phyloP scores from a whole-genome alignment of 2,797 vertebrate genomes.

The Brachyalestes nurse region DNA sequence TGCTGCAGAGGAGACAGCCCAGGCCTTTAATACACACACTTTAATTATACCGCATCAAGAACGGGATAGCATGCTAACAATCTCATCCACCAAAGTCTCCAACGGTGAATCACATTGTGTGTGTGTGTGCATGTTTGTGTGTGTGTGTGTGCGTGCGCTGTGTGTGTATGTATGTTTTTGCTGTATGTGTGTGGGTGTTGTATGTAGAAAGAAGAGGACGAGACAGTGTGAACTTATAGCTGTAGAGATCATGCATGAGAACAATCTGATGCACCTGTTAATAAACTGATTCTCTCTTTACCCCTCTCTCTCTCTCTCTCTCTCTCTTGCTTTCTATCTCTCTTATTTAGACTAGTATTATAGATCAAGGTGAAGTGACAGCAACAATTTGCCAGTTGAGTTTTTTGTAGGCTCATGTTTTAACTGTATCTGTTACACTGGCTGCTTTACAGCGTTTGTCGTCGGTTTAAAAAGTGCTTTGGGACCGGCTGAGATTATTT shows the following conservation, averaged over 20 bases:
- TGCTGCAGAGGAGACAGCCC: conserved; percentile 73
- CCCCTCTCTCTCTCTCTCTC: not conserved
- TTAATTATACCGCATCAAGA: conserved; percentile 80
- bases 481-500: not conserved
- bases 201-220: not conserved
- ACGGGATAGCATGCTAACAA: conserved; percentile 72
- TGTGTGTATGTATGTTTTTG: not conserved
- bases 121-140: conserved; percentile 24
- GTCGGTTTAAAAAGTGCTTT: not conserved
- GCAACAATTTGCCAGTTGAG: too few species aligned
- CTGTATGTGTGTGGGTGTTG: conserved; percentile 28
- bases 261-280: not conserved
- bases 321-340: not conserved
- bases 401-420: too few species aligned
- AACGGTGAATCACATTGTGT: conserved; percentile 52
- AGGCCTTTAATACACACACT: conserved; percentile 79
- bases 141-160: not conserved
- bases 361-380: too few species aligned
- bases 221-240: too few species aligned
- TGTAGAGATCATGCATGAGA: too few species aligned
- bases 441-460: not conserved
- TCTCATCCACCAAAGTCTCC: conserved; percentile 72
- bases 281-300: not conserved
- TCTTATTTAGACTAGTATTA: too few species aligned
- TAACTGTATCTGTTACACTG: too few species aligned